Evolutionary conservation across 2,888 invertebrate species (phyloP).

Genomic region (Meiosimyza decipiens): DNA sequence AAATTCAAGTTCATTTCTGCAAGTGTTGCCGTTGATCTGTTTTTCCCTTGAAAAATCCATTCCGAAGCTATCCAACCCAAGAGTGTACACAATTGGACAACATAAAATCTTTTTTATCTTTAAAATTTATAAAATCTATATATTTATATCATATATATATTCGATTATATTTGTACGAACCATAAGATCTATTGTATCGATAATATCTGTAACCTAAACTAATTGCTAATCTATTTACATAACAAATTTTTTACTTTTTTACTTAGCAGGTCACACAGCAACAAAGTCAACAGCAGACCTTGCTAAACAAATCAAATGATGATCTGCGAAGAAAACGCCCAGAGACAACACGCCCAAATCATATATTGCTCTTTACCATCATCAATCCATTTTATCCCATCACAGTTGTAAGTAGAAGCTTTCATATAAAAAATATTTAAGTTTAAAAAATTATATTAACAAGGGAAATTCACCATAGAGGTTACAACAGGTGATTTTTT

Average conservation of each 20-base stretch:
- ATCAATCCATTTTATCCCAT: constrained; percentile 99
- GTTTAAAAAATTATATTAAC: too few species aligned
- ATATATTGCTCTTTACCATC: constrained; percentile 96
- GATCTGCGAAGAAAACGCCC: constrained; percentile 81
- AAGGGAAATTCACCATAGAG: too few species aligned
- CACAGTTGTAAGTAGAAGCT: constrained; percentile 90
- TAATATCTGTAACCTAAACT: too few species aligned
- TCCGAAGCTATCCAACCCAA: too few species aligned
- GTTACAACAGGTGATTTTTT: too few species aligned
- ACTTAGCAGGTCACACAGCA: constrained; percentile 62
- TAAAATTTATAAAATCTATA: background rate
- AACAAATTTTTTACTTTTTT: background rate
- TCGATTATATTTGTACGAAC: background rate
- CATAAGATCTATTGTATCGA: background rate
- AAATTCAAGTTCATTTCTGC: too few species aligned
- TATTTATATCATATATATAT: too few species aligned
- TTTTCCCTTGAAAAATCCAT: too few species aligned
- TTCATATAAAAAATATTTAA: background rate
- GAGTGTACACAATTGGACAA: too few species aligned
- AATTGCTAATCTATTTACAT: too few species aligned
- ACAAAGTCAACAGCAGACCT: constrained; percentile 64
- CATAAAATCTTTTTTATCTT: too few species aligned
- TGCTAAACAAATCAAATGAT: constrained; percentile 68
- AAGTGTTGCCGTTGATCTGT: too few species aligned
- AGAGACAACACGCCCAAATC: constrained; percentile 91